Evolutionary conservation across 2,797 vertebrate genomes (phyloP), one percentile per base, ranked within the genome.

Genomic region (Pseudopleuronectes americanus): DNA sequence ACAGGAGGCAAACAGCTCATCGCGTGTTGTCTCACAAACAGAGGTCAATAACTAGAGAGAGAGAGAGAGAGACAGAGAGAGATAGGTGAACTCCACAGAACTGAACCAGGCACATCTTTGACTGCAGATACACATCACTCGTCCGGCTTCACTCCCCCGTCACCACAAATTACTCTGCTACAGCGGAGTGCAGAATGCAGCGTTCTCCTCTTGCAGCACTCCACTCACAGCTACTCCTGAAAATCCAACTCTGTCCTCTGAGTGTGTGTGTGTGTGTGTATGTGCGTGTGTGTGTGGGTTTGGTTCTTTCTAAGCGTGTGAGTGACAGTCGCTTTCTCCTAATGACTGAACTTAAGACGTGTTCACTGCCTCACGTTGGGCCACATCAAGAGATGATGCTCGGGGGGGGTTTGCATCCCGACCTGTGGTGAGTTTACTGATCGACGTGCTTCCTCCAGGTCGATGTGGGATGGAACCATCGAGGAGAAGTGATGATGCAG

Each of bases 11-110:
- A 83, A 83, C 79, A 75, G 74, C 74, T 72, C 82, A 70, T 71
- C 77, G 63, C 57, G 17, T 84, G 77, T 90, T 89, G 85, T 87
- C 84, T 81, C 79, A 80, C 85, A 71, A 59, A 67, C 77, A 51
- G 56, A 70, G 75, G 77, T 85, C 75, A 80, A 78, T 81, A 73
- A 85, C 69, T 64, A 68, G 43, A 19, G 43, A 45, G 41, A 17
- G 38, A 16, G 38, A 41, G 38, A 14, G 38, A 14, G 12, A 41
- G 12, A 41, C 2, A 41, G 12, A 43, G 43, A 19, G 43, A 45
- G 43, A 79, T 14, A 53, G 75, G 61, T 48, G 28, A 70, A 84
- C 84, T 90, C 79, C 80, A 49, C 51, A 28, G 59, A 73, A 66
- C 56, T 54, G 63, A 43, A 41, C 68, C 16, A 68, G 76, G 70